These are phyloP conservation scores for Zele albiditarsus DNA, from an alignment of 2,888 invertebrate species.

Conservation along the genomic window DNA sequence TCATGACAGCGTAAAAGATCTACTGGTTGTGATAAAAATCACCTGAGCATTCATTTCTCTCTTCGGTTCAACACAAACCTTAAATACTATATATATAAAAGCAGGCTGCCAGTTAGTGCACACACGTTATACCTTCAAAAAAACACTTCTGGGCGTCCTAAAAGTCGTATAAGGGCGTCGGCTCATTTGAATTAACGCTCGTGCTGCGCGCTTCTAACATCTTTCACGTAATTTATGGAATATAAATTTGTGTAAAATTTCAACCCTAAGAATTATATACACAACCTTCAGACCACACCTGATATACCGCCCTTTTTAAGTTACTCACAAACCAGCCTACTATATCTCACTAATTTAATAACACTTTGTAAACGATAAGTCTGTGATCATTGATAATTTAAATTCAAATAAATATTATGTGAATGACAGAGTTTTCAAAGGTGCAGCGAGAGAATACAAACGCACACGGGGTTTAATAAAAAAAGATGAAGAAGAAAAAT, in stretches of 20 bases:
- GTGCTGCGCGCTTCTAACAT: conserved; percentile 47
- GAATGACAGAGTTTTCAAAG: conserved; percentile 12
- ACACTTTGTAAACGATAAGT: conserved; percentile 20
- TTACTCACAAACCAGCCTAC: conserved; percentile 10
- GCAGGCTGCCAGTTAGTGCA: conserved; percentile 23
- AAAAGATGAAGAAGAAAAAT: neutral
- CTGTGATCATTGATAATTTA: conserved; percentile 5
- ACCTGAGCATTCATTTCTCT: neutral
- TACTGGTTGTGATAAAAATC: conserved; percentile 32
- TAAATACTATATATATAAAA: conserved; percentile 32
- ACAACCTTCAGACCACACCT: conserved; percentile 25
- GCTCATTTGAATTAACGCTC: conserved; percentile 52
- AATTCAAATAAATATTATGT: neutral
- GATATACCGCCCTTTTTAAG: conserved; percentile 26
- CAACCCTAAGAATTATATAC: conserved; percentile 41
- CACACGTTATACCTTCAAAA: conserved; percentile 48
- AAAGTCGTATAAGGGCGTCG: conserved; percentile 52
- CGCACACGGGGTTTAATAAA: neutral
- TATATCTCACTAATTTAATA: conserved; percentile 16
- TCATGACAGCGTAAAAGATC: conserved; percentile 38
- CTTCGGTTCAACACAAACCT: neutral
- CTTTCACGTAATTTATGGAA: conserved; percentile 51
- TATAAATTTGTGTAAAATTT: conserved; percentile 54
- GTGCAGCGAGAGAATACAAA: neutral
- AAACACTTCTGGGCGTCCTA: conserved; percentile 51